Evolutionary conservation across 2,888 invertebrate genomes (phyloP).

Genomic region (Terebella lapidaria): DNA sequence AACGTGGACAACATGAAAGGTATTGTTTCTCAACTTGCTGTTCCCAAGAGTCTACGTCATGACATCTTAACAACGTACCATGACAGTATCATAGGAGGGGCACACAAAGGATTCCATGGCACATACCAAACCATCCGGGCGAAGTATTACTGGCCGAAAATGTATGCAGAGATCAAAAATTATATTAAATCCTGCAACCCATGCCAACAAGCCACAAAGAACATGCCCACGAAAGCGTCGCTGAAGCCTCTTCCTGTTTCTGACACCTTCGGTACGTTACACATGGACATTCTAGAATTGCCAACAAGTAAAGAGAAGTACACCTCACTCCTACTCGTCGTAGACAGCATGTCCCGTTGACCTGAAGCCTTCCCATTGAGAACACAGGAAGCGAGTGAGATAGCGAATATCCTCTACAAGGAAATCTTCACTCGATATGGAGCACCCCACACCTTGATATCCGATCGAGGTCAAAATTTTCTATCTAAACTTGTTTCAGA

Average conservation of each 20-base stretch:
- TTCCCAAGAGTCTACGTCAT: neutral
- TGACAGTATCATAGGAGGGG: neutral
- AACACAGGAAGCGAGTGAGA: neutral
- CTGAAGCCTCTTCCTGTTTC: constrained; percentile 17
- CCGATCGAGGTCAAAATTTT: neutral
- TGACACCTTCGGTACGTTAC: constrained; percentile 10
- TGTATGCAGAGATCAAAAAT: constrained; percentile 18
- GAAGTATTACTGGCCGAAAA: constrained; percentile 28
- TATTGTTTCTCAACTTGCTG: neutral
- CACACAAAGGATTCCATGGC: neutral
- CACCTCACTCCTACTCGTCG: constrained; percentile 18
- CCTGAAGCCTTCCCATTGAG: neutral
- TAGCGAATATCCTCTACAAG: neutral
- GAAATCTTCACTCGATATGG: neutral
- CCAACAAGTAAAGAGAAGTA: constrained; percentile 12
- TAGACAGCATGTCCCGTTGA: constrained; percentile 16
- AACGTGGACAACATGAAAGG: neutral
- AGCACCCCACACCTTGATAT: neutral
- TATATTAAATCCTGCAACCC: constrained; percentile 20
- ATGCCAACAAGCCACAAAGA: constrained; percentile 19
- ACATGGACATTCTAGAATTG: constrained; percentile 24
- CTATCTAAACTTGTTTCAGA: neutral
- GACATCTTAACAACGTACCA: too few species aligned
- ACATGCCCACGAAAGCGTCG: constrained; percentile 12
- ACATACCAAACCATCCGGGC: neutral